A percentile compares a stretch with the other conserved stretches of the same genome.
Evolutionary conservation across 2,888 invertebrate genomes (phyloP).

Genomic region (Cheilosia vulpina): DNA sequence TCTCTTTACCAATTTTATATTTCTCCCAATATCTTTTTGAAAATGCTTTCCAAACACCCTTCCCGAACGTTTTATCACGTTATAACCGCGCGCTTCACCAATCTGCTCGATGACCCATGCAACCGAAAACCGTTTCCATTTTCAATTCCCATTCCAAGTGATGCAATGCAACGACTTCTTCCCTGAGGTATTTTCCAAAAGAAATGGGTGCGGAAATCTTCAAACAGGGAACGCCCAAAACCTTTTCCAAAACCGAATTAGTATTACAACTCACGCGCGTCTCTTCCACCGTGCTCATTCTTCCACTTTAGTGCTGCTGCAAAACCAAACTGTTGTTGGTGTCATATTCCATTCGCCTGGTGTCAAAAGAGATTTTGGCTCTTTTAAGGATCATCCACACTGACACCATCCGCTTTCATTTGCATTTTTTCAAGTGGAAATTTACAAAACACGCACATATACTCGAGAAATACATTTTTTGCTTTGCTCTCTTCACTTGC

Average conservation of each 20-base stretch:
- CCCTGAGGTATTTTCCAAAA: slow-evolving; percentile 9
- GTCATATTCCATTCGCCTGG: slow-evolving; percentile 54
- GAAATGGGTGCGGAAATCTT: slow-evolving; percentile 51
- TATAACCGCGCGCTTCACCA: slow-evolving; percentile 47
- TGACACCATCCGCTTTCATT: slow-evolving; percentile 42
- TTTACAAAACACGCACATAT: slow-evolving; percentile 18
- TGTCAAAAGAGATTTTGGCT: slow-evolving; percentile 57
- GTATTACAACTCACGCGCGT: slow-evolving; percentile 62
- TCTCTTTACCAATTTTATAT: background rate
- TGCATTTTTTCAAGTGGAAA: slow-evolving; percentile 70
- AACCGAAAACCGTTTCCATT: slow-evolving; percentile 44
- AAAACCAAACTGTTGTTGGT: slow-evolving; percentile 35
- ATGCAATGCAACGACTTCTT: slow-evolving; percentile 15
- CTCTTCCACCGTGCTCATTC: slow-evolving; percentile 1
- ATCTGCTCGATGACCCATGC: slow-evolving; percentile 54
- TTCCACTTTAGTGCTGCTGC: background rate
- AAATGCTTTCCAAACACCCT: slow-evolving; percentile 7
- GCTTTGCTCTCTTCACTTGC: slow-evolving; percentile 24
- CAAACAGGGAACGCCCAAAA: slow-evolving; percentile 13
- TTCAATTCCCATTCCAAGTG: slow-evolving; percentile 3
- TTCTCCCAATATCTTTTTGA: background rate
- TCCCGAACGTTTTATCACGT: slow-evolving; percentile 34
- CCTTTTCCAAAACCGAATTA: slow-evolving; percentile 33
- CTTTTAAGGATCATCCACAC: slow-evolving; percentile 30
- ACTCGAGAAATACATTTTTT: background rate